Evolutionary conservation across 2,797 vertebrate species (phyloP).

Genomic region (Oryzias sinensis): DNA sequence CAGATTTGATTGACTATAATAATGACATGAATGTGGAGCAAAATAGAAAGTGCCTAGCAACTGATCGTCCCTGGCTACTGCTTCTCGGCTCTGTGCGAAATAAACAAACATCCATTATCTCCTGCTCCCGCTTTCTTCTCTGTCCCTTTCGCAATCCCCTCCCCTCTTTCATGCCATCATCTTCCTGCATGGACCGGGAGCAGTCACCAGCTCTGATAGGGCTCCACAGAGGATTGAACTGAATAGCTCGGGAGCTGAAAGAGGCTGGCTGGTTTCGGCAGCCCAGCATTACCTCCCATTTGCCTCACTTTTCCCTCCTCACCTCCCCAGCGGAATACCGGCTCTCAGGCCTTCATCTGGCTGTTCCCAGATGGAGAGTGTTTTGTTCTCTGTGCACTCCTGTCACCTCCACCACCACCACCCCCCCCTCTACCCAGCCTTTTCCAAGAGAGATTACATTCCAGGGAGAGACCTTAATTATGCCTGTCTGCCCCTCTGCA

Average conservation of each 20-base stretch:
- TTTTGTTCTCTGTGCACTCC: slow-evolving; percentile 73
- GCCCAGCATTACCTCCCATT: slow-evolving; percentile 75
- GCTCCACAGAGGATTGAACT: slow-evolving; percentile 70
- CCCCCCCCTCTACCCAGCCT: slow-evolving; percentile 55
- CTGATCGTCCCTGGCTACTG: slow-evolving; percentile 53
- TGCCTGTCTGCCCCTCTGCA: slow-evolving; percentile 69
- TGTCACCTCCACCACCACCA: slow-evolving; percentile 49
- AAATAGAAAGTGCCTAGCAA: slow-evolving; percentile 55
- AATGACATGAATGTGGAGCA: slow-evolving; percentile 26
- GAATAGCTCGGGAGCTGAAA: slow-evolving; percentile 70
- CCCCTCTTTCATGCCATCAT: slow-evolving; percentile 64
- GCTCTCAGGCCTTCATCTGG: slow-evolving; percentile 73
- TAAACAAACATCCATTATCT: slow-evolving; percentile 76
- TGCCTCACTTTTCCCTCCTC: slow-evolving; percentile 66
- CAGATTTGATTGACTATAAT: slow-evolving; percentile 62
- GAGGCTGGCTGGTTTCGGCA: slow-evolving; percentile 68
- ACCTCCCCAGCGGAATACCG: slow-evolving; percentile 67
- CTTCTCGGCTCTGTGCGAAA: slow-evolving; percentile 46
- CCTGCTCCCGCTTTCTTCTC: slow-evolving; percentile 60
- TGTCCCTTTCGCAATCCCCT: slow-evolving; percentile 52
- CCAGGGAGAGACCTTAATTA: slow-evolving; percentile 79
- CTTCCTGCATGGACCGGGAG: slow-evolving; percentile 54
- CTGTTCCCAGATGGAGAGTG: slow-evolving; percentile 72
- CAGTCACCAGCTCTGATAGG: slow-evolving; percentile 71
- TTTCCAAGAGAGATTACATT: slow-evolving; percentile 76